Base-by-base conservation (phyloP, 2,888 invertebrate genomes). In the Molanna angustata region DNA sequence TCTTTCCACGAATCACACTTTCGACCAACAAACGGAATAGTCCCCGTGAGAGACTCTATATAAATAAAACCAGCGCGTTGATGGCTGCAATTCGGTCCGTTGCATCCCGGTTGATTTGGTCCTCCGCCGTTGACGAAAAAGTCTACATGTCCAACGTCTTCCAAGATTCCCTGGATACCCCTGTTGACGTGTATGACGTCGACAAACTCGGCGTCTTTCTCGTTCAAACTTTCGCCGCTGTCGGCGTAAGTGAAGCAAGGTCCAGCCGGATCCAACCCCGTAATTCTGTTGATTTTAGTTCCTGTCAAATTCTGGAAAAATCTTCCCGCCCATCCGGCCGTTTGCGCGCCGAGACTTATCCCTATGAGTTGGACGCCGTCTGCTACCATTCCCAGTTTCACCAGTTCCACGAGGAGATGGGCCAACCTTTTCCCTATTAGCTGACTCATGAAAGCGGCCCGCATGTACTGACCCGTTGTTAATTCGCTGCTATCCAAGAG, bases 111-210 rank as follows among this genome's bases (percentile, higher is more conserved):
- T 64, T 88, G 87, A 54, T 80, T 72, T 0, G 85, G 80, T 2
- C 82, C 79, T 13, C 88, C 88, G 16, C 82, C 80, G 62, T 88
- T 88, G 3, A 87, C 83, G 71, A 84, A 88, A 67, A 85, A 88
- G 66, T 88, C 88, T 1, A 80, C 83, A 67, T 87, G 86, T 0
- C 87, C 88, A 56, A 86, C 69, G 6, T 82, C 72, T 60, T 76
- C 76, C 2, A 74, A 69, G 6, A 74, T 69, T 39, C 77, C 77
- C 67, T 76, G 76, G 17, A 77, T 61, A 56, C 76, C 64, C 62
- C 70, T 65, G 61, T 77, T 77, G 4, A 76, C 72, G 61, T 77
- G 77, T 42, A 77, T 60, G 7, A 77, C 69, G 59, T 77, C 68
- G 65, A 79, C 62, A 74, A 73, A 77, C 9, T 57, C 59, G 4